phyloP scores from a whole-genome alignment of 2,797 vertebrate species.

The Sciurus carolinensis region DNA sequence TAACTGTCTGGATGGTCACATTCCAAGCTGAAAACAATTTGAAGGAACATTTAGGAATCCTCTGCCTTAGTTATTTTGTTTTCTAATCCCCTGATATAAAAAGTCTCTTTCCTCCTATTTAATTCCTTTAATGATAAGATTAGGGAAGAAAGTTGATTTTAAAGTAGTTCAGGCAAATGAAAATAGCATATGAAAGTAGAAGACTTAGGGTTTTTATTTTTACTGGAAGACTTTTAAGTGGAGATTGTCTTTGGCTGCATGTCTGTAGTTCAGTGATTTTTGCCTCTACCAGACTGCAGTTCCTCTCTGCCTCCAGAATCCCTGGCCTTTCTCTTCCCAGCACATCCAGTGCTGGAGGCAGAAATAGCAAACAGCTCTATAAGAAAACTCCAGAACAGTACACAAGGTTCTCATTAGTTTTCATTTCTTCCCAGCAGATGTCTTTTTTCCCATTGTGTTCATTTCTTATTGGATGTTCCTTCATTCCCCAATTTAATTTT shows the following conservation, averaged over 20 bases:
- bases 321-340: not conserved
- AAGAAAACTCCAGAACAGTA: not conserved
- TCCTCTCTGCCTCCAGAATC: not conserved
- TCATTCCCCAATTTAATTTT: not conserved
- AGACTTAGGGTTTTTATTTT: slow-evolving; percentile 11
- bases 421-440: not conserved
- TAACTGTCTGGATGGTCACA: not conserved
- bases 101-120: slow-evolving; percentile 30
- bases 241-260: not conserved
- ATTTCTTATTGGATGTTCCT: not conserved
- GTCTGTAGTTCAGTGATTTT: not conserved
- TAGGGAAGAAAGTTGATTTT: slow-evolving; percentile 30
- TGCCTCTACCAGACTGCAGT: not conserved
- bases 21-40: not conserved
- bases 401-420: slow-evolving; percentile 24
- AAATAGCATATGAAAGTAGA: not conserved
- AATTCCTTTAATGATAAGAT: slow-evolving; percentile 14
- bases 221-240: not conserved
- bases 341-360: not conserved
- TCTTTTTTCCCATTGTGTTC: not conserved
- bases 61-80: not conserved
- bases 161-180: slow-evolving; percentile 29
- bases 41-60: not conserved
- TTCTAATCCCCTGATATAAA: slow-evolving; percentile 5
- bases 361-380: not conserved